These are phyloP conservation scores for Drosophila jambulina DNA, from an alignment of 1,140 invertebrate species.

Conservation along the genomic window DNA sequence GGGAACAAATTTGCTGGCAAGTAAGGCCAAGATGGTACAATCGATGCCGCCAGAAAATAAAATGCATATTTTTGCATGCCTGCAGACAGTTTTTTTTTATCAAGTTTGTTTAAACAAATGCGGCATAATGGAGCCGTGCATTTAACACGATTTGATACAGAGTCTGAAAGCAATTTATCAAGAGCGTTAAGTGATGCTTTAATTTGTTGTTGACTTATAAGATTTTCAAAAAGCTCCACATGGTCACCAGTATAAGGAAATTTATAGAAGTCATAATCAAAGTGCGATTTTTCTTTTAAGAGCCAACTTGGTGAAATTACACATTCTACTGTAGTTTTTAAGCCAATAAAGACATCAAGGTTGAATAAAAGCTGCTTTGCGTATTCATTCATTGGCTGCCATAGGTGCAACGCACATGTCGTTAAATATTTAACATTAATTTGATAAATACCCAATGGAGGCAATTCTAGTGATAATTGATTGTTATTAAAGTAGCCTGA, in stretches of 20 bases:
- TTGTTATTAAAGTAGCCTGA: conserved; percentile 78
- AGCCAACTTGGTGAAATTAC: conserved; percentile 49
- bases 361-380: conserved; percentile 30
- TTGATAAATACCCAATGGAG: conserved; percentile 87
- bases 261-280: conserved; percentile 80
- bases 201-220: conserved; percentile 57
- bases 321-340: conserved; percentile 23
- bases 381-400: conserved; percentile 46
- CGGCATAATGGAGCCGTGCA: conserved; percentile 89
- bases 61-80: conserved; percentile 92
- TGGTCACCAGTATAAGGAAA: not conserved
- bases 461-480: conserved; percentile 86
- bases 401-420: conserved; percentile 54
- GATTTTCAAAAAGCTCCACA: conserved; percentile 23
- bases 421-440: conserved; percentile 30
- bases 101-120: conserved; percentile 85
- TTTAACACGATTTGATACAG: conserved; percentile 88
- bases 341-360: conserved; percentile 40
- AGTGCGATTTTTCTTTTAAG: not conserved
- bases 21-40: conserved; percentile 93
- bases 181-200: conserved; percentile 85
- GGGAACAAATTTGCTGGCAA: conserved; percentile 91
- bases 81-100: conserved; percentile 77
- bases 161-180: conserved; percentile 87
- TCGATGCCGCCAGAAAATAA: conserved; percentile 98